Conservation (phyloP, 2,113 vertebrate genomes). For the Cephalopholis sonnerati region DNA sequence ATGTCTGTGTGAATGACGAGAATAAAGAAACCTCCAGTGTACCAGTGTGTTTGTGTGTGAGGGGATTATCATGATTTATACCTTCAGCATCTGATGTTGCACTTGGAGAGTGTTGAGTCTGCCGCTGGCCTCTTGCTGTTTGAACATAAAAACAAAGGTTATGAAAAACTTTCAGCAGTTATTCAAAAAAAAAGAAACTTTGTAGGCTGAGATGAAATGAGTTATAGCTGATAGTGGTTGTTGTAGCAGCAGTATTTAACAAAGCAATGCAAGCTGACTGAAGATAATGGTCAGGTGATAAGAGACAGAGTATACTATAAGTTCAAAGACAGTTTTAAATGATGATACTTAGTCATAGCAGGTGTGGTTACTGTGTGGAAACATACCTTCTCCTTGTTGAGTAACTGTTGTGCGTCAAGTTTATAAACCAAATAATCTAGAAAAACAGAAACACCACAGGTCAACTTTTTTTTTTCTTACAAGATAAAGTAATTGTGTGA, state of each 20-base stretch:
- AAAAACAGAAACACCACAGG: slow-evolving; percentile 43
- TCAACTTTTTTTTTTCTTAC: neutral
- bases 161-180: neutral
- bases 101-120: slow-evolving; percentile 91
- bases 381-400: slow-evolving; percentile 97
- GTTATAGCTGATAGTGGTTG: neutral
- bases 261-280: neutral
- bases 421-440: slow-evolving; percentile 97
- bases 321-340: neutral
- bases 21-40: neutral
- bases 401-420: slow-evolving; percentile 94
- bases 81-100: slow-evolving; percentile 98
- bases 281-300: neutral
- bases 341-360: neutral
- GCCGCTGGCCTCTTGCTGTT: slow-evolving; percentile 93
- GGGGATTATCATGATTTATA: slow-evolving; percentile 68
- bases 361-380: neutral
- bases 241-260: neutral
- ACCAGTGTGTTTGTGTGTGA: neutral
- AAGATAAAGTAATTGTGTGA: neutral
- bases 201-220: no score
- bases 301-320: neutral
- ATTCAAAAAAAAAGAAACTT: no score
- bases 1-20: neutral
- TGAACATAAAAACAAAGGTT: slow-evolving; percentile 27